Base-by-base conservation (phyloP, 2,888 invertebrate species). In the Aspidapion aeneum region DNA sequence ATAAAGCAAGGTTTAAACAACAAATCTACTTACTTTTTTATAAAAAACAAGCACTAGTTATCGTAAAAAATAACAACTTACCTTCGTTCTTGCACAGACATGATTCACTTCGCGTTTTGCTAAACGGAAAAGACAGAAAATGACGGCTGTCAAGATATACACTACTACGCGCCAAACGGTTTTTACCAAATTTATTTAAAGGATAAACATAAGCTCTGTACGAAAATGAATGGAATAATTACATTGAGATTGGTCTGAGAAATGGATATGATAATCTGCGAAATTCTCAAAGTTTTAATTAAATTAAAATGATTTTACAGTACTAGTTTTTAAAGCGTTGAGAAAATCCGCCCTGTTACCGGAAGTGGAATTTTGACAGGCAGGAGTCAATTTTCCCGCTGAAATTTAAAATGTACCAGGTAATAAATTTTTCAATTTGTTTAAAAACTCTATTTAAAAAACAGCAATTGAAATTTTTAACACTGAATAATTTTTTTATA, bases 31-130 rank as follows among this genome's bases (percentile, higher is more conserved):
- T 60, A 67, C 63, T 60, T 65, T 66, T 66, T 55, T 58, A 22
- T 48, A 61, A 66, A 63, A 63, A 67, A 68, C 67, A 66, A 18
- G 50, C 16, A 17, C 48, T 63, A 67, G 60, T 66, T 69, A 60
- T 52, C 52, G 62, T 22, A 64, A 50, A 81, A 82, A 77, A 76
- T 74, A 71, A 74, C 74, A 79, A 86, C 88, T 90, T 88, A 90
- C 91, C 90, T 89, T 86, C 89, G 86, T 84, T 91, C 90, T 82
- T 85, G 87, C 86, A 88, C 83, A 68, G 91, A 91, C 91, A 91
- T 91, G 88, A 88, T 90, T 86, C 85, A 87, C 87, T 87, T 86
- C 86, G 85, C 86, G 85, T 86, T 86, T 69, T 65, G 87, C 85
- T 85, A 60, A 86, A 87, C 87, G 87, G 87, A 89, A 90, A 90